A percentile compares a stretch with the other conserved stretches of the same genome.
Evolutionary conservation across 1,140 invertebrate species (phyloP).

Genomic region (Polypedilum pembai): DNA sequence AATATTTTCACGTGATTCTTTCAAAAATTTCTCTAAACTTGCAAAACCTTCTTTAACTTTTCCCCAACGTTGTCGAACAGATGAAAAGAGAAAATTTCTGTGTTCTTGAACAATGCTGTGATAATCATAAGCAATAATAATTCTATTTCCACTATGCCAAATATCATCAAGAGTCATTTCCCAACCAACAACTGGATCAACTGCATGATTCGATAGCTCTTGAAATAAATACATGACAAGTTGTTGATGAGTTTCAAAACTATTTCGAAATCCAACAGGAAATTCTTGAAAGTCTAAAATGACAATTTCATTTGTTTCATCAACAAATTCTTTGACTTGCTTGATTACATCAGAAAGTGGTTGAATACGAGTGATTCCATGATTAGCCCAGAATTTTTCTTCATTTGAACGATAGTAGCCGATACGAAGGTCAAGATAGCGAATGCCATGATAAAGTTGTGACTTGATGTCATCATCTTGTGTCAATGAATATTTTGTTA

Average conservation of each 20-base stretch:
- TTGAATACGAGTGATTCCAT: slow-evolving; percentile 47
- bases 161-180: slow-evolving; percentile 45
- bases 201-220: slow-evolving; percentile 46
- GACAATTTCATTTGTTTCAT: slow-evolving; percentile 55
- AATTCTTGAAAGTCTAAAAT: slow-evolving; percentile 58
- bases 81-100: neutral
- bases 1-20: neutral
- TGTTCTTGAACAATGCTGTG: slow-evolving; percentile 38
- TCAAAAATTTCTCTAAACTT: slow-evolving; percentile 45
- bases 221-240: slow-evolving; percentile 46
- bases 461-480: slow-evolving; percentile 53
- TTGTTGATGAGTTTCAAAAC: slow-evolving; percentile 44
- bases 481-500: slow-evolving; percentile 47
- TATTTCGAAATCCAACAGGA: slow-evolving; percentile 46
- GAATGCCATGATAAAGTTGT: slow-evolving; percentile 51
- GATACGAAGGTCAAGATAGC: slow-evolving; percentile 54
- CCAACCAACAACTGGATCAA: slow-evolving; percentile 46
- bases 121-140: slow-evolving; percentile 54
- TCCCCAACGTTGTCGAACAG: slow-evolving; percentile 52
- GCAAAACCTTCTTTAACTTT: slow-evolving; percentile 47
- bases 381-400: slow-evolving; percentile 50
- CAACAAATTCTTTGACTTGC: slow-evolving; percentile 50
- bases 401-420: slow-evolving; percentile 45
- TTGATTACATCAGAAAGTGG: slow-evolving; percentile 47
- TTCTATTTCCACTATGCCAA: slow-evolving; percentile 46